A percentile compares a stretch with the other conserved stretches of the same genome.
These are phyloP conservation scores for Stegodyphus dumicola DNA, from an alignment of 1,140 invertebrate species.

Conservation along the genomic window DNA sequence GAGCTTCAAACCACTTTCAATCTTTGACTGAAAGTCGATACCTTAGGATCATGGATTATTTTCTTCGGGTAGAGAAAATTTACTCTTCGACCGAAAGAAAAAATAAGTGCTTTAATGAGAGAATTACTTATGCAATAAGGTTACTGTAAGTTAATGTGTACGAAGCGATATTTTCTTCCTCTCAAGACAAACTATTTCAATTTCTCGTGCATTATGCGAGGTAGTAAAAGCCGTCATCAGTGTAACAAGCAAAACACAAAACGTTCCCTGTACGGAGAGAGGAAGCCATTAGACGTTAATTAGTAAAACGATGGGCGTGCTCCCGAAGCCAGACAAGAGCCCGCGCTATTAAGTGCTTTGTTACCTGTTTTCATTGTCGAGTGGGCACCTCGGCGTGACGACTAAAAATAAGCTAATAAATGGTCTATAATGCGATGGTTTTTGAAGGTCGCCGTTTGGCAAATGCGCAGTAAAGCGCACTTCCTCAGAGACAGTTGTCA, in stretches of 20 bases:
- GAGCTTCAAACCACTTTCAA: too few relatives aligned
- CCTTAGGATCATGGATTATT: too few relatives aligned
- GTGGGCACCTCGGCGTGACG: slow-evolving; percentile 45
- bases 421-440: slow-evolving; percentile 10
- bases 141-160: too few relatives aligned
- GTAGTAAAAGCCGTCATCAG: too few relatives aligned
- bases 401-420: slow-evolving; percentile 12
- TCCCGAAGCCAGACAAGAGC: not conserved
- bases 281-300: slow-evolving; percentile 57
- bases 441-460: slow-evolving; percentile 38
- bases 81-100: too few relatives aligned
- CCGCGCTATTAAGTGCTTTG: slow-evolving; percentile 50
- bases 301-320: slow-evolving; percentile 57
- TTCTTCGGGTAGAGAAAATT: too few relatives aligned
- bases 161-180: too few relatives aligned
- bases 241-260: slow-evolving; percentile 8
- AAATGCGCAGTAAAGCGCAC: slow-evolving; percentile 45
- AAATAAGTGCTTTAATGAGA: too few relatives aligned
- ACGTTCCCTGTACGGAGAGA: slow-evolving; percentile 18
- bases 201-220: too few relatives aligned
- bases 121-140: too few relatives aligned
- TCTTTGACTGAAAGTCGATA: too few relatives aligned
- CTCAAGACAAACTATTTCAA: too few relatives aligned
- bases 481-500: slow-evolving; percentile 11
- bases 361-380: slow-evolving; percentile 48